Conservation (phyloP, 2,113 vertebrate species). For the Poicephalus meyeri region DNA sequence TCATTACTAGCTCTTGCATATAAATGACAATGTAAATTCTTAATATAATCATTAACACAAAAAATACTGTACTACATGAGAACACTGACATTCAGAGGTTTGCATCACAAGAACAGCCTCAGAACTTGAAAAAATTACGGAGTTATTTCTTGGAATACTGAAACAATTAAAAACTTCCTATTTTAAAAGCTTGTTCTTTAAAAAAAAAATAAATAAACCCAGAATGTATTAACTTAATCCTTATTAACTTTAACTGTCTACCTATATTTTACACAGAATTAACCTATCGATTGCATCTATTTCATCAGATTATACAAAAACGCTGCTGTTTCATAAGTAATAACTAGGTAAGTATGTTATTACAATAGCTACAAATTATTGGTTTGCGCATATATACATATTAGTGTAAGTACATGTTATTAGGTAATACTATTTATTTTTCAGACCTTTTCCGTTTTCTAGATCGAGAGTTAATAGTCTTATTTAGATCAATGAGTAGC, state of each 20-base stretch:
- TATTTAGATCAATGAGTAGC: background rate
- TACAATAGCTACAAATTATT: background rate
- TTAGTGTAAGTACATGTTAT: background rate
- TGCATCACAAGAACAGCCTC: background rate
- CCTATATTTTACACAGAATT: background rate
- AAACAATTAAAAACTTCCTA: background rate
- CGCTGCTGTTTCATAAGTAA: background rate
- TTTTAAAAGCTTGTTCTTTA: background rate
- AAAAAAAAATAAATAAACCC: background rate
- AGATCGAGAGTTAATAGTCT: background rate
- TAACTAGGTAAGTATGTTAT: background rate
- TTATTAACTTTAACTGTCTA: background rate
- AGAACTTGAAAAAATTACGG: background rate
- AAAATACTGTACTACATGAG: background rate
- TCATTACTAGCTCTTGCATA: background rate
- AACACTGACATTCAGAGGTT: background rate
- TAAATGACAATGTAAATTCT: background rate
- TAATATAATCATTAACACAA: background rate
- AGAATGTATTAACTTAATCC: background rate
- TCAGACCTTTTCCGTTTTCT: background rate
- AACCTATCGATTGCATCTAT: background rate
- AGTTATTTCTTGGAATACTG: background rate
- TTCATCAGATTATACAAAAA: background rate
- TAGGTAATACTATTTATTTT: background rate
- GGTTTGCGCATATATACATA: background rate